Base-by-base conservation (phyloP, 2,797 vertebrate species). In the Tinamus major region DNA sequence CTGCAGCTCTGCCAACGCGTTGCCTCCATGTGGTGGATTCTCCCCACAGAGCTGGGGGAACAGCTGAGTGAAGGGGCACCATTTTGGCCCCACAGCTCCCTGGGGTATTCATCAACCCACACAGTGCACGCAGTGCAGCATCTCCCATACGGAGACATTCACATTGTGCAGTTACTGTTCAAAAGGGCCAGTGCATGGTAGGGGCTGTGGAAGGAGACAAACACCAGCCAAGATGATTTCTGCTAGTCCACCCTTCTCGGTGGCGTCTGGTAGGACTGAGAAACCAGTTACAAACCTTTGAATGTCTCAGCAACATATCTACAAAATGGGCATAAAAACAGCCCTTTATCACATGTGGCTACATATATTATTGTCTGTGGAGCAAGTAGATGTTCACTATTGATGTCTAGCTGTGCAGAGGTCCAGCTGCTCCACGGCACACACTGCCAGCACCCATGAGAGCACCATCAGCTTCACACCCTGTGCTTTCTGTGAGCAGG, bases 361-460 rank as follows among this genome's bases (percentile, higher is more conserved):
- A 49, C 20, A 7, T 31, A 2, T 26, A 1, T 8, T 4, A 10
- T 21, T 3, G 1, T 27, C 20, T 10, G 49, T 4, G 1, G 1
- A 4, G 56, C 41, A 29, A 51, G 65, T 0, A 1, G 51, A 9
- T 16, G 1, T 2, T 55, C 9, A 39, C 6, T 5, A 13, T 13
- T 5, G 6, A 23, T 3, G 6, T 3, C n/a, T 31, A 18, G 8
- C 14, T 15, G 26, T 19, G 61, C 56, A 58, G 19, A 58, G 56
- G n/a, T 13, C n/a, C 56, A n/a, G 31, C 37, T 29, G 61, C 18
- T 27, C 15, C 2, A 24, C 16, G 15, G 49, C 10, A 13, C 23
- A 31, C 24, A 6, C 2, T 1, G 20, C 39, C 42, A 16, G 10
- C 0, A 6, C 2, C 9, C 10, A 16, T 1, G 5, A 5, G 24